These are phyloP conservation scores for Poliocrania exsul DNA, from an alignment of 2,797 vertebrate species.

Conservation along the genomic window DNA sequence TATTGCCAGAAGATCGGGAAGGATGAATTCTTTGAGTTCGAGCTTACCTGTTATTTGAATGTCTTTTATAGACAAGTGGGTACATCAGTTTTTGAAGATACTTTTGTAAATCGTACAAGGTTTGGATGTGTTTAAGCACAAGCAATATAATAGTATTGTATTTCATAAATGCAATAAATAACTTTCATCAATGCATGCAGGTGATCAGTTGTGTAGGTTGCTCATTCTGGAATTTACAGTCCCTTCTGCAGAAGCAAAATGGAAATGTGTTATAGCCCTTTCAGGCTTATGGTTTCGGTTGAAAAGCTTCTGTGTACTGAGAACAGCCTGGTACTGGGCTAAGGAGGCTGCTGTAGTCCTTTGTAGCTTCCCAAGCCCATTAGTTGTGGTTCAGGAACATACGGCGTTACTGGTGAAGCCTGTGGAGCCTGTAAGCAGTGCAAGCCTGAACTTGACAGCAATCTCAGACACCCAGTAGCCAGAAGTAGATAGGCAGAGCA, in stretches of 20 bases:
- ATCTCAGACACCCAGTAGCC: not conserved
- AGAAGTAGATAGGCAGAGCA: not conserved
- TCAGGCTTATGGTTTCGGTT: not conserved
- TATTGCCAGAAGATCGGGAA: not conserved
- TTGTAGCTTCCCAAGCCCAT: slow-evolving; percentile 6
- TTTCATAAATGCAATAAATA: not conserved
- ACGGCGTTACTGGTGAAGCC: not conserved
- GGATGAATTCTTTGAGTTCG: not conserved
- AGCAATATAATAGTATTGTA: not conserved
- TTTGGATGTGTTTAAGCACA: not conserved
- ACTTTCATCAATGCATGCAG: not conserved
- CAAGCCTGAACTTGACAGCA: slow-evolving; percentile 6
- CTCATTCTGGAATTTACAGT: not conserved
- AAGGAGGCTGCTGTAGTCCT: not conserved
- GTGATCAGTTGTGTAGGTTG: not conserved
- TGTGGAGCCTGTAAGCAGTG: not conserved
- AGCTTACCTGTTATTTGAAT: not conserved
- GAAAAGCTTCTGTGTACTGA: not conserved
- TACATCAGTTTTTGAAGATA: not conserved
- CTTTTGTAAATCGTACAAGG: not conserved
- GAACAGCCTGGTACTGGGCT: not conserved
- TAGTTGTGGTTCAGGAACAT: not conserved
- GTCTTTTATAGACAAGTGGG: not conserved
- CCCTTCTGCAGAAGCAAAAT: not conserved
- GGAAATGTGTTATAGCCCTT: not conserved